Evolutionary conservation across 2,888 invertebrate species (phyloP).

Genomic region (Metellina segmentata): DNA sequence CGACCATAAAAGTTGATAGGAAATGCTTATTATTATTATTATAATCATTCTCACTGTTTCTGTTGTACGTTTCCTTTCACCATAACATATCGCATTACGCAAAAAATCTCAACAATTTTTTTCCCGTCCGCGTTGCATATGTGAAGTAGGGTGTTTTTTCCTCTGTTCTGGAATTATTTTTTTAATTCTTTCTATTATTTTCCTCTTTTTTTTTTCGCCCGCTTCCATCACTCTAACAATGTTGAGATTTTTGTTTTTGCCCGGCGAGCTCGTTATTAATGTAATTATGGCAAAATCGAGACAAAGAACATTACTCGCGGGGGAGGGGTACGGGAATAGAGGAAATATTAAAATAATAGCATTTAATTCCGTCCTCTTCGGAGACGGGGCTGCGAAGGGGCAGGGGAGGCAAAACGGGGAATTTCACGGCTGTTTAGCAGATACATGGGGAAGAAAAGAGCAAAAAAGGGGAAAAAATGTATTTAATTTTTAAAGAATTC

Average conservation of each 20-base stretch:
- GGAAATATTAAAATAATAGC: conserved; percentile 75
- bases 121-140: conserved; percentile 5
- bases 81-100: conserved; percentile 65
- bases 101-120: conserved; percentile 61
- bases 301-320: conserved; percentile 68
- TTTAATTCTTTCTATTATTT: conserved; percentile 34
- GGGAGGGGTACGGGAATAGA: conserved; percentile 23
- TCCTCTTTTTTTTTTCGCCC: conserved; percentile 13
- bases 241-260: conserved; percentile 72
- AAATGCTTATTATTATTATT: conserved; percentile 73
- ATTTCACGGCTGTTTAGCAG: conserved; percentile 73
- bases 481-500: conserved; percentile 76
- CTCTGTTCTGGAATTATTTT: conserved; percentile 5
- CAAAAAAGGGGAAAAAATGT: conserved; percentile 54
- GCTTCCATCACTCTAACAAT: conserved; percentile 71
- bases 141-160: neutral
- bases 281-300: conserved; percentile 74
- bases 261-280: conserved; percentile 72
- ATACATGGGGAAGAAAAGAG: conserved; percentile 38
- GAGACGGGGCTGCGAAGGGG: conserved; percentile 5
- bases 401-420: conserved; percentile 10
- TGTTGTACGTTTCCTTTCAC: conserved; percentile 72
- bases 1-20: conserved; percentile 75
- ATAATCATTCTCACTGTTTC: conserved; percentile 53
- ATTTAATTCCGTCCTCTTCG: conserved; percentile 70